Conservation (phyloP, 2,797 vertebrate species). For the Enteromius afrohamiltoni region DNA sequence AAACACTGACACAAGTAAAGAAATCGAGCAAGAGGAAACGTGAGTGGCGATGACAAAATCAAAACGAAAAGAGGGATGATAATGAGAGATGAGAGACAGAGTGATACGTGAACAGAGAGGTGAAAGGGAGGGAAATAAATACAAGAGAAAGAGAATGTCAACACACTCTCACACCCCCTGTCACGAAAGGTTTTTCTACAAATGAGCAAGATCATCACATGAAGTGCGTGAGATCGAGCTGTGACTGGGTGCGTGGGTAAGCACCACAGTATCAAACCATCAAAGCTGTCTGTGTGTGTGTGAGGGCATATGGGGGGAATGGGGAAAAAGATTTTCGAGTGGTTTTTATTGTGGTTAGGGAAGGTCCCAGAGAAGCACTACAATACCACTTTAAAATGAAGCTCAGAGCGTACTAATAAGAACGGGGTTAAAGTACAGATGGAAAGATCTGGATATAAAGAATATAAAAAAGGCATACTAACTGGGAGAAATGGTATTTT, state of each 20-base stretch:
- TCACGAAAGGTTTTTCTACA: conserved; percentile 75
- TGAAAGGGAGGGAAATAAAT: conserved; percentile 49
- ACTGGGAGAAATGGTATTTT: background rate
- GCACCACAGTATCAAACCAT: conserved; percentile 49
- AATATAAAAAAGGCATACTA: background rate
- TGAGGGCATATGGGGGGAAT: conserved; percentile 37
- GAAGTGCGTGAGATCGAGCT: conserved; percentile 32
- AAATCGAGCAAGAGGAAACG: conserved; percentile 43
- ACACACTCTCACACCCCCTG: conserved; percentile 58
- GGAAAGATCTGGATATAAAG: background rate
- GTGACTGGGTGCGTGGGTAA: conserved; percentile 44
- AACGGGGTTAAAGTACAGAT: background rate
- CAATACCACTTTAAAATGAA: background rate
- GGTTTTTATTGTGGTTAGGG: conserved; percentile 51
- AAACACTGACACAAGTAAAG: conserved; percentile 46
- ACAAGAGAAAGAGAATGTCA: conserved; percentile 69
- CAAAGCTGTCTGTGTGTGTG: conserved; percentile 53
- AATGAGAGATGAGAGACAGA: conserved; percentile 34
- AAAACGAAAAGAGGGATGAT: conserved; percentile 43
- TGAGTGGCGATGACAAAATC: conserved; percentile 39
- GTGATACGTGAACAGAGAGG: conserved; percentile 31
- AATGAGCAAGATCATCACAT: conserved; percentile 68
- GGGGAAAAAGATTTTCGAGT: conserved; percentile 44
- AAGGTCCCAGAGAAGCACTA: conserved; percentile 52
- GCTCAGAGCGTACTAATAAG: background rate